phyloP scores from a whole-genome alignment of 1,140 invertebrate species.

The Cyrtorhinus lividipennis region DNA sequence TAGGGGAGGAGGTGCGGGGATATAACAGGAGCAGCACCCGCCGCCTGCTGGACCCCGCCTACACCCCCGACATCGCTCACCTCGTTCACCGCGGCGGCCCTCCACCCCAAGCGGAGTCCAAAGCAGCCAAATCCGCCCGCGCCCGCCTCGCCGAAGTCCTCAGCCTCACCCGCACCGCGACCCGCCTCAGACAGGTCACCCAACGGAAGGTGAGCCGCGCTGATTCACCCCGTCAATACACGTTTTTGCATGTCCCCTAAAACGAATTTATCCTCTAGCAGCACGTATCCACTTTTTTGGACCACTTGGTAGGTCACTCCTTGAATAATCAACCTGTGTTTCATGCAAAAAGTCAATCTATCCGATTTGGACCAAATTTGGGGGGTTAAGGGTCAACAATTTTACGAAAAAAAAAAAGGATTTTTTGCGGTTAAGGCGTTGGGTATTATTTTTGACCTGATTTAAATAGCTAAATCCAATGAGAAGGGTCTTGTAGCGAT shows the following conservation, averaged over 20 bases:
- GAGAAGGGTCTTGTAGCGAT: too few relatives aligned
- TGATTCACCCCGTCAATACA: too few relatives aligned
- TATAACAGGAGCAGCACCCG: constrained; percentile 4
- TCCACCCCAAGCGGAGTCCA: constrained; percentile 19
- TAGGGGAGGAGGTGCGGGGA: constrained; percentile 16
- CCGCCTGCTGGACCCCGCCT: constrained; percentile 29
- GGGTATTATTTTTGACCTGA: too few relatives aligned
- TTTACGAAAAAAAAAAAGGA: too few relatives aligned
- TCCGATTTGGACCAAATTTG: too few relatives aligned
- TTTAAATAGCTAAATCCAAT: too few relatives aligned
- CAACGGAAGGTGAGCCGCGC: constrained; percentile 17
- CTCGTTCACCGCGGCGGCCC: constrained; percentile 34
- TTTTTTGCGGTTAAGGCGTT: too few relatives aligned
- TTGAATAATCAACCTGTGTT: too few relatives aligned
- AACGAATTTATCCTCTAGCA: not conserved
- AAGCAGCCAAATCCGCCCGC: constrained; percentile 26
- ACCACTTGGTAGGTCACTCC: not conserved
- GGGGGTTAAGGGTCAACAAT: too few relatives aligned
- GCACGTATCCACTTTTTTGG: not conserved
- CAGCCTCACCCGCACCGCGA: constrained; percentile 29
- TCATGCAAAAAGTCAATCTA: too few relatives aligned
- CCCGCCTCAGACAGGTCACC: constrained; percentile 18
- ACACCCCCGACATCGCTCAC: constrained; percentile 42
- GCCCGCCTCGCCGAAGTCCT: constrained; percentile 38
- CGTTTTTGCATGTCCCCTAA: not conserved